Conservation (phyloP, 2,113 vertebrate genomes). For the Menura novaehollandiae region DNA sequence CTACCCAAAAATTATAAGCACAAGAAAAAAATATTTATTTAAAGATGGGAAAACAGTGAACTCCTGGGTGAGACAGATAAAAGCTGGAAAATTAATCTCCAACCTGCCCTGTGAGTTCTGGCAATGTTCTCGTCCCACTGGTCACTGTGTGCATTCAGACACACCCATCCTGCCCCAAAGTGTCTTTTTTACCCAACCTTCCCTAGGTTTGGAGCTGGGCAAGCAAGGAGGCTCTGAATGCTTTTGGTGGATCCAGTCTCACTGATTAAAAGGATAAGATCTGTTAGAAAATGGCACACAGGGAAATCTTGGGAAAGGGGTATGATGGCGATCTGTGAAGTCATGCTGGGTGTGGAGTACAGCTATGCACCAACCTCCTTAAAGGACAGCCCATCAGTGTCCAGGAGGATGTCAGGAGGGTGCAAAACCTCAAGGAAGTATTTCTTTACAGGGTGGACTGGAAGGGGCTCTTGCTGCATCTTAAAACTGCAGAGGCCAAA, state of each 20-base stretch:
- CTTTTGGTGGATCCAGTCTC: not conserved
- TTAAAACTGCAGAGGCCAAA: not conserved
- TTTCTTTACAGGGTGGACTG: not conserved
- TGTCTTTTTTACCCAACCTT: not conserved
- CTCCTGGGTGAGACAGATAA: not conserved
- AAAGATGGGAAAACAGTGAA: not conserved
- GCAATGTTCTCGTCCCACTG: not conserved
- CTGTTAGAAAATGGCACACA: not conserved
- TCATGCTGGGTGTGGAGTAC: not conserved
- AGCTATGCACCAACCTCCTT: not conserved
- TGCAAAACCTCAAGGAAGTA: not conserved
- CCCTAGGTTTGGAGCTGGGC: not conserved
- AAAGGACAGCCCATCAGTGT: not conserved
- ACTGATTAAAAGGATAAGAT: not conserved
- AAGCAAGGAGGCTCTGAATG: not conserved
- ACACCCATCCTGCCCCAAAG: not conserved
- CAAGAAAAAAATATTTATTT: constrained; percentile 31
- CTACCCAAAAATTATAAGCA: constrained; percentile 22
- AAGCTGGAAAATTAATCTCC: not conserved
- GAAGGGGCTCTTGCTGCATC: not conserved
- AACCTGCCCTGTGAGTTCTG: not conserved
- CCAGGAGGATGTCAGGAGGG: not conserved
- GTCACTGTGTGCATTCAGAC: not conserved
- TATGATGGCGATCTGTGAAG: not conserved
- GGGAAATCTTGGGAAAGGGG: not conserved